phyloP scores from a whole-genome alignment of 2,797 vertebrate genomes.

The Gobionotothen gibberifrons region DNA sequence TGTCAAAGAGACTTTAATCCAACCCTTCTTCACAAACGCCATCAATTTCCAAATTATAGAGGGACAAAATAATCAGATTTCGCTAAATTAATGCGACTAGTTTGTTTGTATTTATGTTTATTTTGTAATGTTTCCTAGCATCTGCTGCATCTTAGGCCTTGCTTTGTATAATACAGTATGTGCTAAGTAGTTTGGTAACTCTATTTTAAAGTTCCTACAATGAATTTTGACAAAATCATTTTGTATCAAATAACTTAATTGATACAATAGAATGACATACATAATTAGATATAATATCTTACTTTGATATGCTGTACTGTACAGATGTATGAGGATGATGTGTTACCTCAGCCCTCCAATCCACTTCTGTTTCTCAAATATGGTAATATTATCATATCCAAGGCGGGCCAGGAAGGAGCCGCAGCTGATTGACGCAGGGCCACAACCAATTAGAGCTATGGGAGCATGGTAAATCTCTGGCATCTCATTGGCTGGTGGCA shows the following conservation, averaged over 20 bases:
- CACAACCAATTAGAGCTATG: constrained; percentile 93
- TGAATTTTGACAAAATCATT: background rate
- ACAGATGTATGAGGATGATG: background rate
- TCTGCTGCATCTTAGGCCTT: background rate
- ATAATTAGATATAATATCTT: background rate
- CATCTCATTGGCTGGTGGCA: constrained; percentile 87
- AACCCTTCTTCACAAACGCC: too few species aligned
- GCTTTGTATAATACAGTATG: background rate
- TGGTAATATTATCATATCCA: constrained; percentile 91
- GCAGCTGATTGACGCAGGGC: constrained; percentile 93
- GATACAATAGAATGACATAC: background rate
- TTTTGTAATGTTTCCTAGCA: too few species aligned
- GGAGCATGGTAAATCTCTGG: constrained; percentile 86
- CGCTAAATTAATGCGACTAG: background rate
- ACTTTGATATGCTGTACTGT: background rate
- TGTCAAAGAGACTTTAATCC: too few species aligned
- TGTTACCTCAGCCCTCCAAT: constrained; percentile 92
- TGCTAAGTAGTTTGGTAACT: background rate
- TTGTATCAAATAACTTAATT: background rate
- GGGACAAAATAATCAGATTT: background rate
- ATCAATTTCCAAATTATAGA: too few species aligned
- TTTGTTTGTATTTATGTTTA: too few species aligned
- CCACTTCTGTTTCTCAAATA: constrained; percentile 93
- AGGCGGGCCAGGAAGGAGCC: constrained; percentile 93
- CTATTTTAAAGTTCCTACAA: background rate